phyloP scores from a whole-genome alignment of 2,797 vertebrate species.

The Crocodylus rhombifer region DNA sequence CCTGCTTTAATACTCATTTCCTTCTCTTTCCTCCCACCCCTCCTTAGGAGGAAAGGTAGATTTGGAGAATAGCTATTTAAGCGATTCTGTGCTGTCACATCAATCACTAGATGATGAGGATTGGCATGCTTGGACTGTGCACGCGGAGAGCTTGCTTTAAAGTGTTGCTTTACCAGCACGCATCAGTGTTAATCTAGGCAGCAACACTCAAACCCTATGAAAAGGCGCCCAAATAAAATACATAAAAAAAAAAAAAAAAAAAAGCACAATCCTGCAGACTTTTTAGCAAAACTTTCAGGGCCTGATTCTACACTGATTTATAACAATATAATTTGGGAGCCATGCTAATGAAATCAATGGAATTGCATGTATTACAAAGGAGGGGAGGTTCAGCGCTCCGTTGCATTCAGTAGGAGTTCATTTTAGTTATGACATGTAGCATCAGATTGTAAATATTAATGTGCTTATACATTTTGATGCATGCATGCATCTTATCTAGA shows the following conservation, averaged over 20 bases:
- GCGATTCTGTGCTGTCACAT: slow-evolving; percentile 32
- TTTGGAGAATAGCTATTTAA: slow-evolving; percentile 55
- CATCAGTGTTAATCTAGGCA: neutral
- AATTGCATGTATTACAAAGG: neutral
- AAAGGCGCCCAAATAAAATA: slow-evolving; percentile 44
- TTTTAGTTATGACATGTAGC: neutral
- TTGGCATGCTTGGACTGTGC: slow-evolving; percentile 21
- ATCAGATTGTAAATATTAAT: neutral
- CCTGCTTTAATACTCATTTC: slow-evolving; percentile 42
- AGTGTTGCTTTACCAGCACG: neutral
- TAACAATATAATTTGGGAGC: neutral
- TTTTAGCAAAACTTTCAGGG: slow-evolving; percentile 14
- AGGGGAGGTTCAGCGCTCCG: neutral
- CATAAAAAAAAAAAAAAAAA: slow-evolving; percentile 27
- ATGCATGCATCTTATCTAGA: neutral
- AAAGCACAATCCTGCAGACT: neutral
- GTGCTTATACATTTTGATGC: accelerated
- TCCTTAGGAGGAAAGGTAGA: slow-evolving; percentile 19
- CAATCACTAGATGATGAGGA: slow-evolving; percentile 1
- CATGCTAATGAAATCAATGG: neutral
- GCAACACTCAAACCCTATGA: slow-evolving; percentile 40
- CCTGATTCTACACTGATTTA: neutral
- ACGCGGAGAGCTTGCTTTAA: slow-evolving; percentile 48
- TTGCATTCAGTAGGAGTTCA: neutral
- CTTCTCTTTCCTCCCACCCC: slow-evolving; percentile 12